phyloP scores from a whole-genome alignment of 1,140 invertebrate species.

The Amyelois transitella region DNA sequence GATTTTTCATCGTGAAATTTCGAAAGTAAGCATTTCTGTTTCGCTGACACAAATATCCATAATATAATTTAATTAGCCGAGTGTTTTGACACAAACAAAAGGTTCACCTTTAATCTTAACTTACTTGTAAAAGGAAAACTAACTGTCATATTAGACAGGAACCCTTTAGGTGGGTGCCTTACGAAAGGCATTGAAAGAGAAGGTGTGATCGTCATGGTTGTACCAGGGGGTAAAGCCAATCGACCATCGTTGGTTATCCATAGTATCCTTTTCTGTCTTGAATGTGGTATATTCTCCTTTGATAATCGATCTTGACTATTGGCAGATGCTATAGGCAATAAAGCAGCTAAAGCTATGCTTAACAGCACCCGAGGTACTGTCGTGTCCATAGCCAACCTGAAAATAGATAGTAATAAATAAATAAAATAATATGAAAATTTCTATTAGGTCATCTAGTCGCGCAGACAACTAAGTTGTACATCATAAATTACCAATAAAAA shows the following conservation, averaged over 20 bases:
- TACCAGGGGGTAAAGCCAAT: conserved; percentile 86
- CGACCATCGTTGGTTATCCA: conserved; percentile 89
- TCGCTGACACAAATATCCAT: too few relatives aligned
- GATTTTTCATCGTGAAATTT: too few relatives aligned
- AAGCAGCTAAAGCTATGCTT: conserved; percentile 57
- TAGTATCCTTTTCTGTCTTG: conserved; percentile 85
- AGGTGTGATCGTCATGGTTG: conserved; percentile 85
- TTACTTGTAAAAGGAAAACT: conserved; percentile 91
- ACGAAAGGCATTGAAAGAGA: conserved; percentile 88
- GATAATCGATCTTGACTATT: conserved; percentile 35
- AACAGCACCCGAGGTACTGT: conserved; percentile 53
- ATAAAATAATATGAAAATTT: too few relatives aligned
- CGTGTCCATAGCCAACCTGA: conserved; percentile 50
- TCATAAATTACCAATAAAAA: too few relatives aligned
- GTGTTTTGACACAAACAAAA: too few relatives aligned
- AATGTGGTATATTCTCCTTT: conserved; percentile 75
- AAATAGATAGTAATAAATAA: conserved; percentile 9
- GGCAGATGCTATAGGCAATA: conserved; percentile 52
- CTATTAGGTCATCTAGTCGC: too few relatives aligned
- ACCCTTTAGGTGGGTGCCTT: conserved; percentile 87
- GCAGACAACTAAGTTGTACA: too few relatives aligned
- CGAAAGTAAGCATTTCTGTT: too few relatives aligned
- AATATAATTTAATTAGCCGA: too few relatives aligned
- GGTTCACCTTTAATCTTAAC: conserved; percentile 39
- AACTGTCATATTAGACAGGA: conserved; percentile 88